Base-by-base conservation (phyloP, 2,888 invertebrate species). In the Scaptomyza flava region DNA sequence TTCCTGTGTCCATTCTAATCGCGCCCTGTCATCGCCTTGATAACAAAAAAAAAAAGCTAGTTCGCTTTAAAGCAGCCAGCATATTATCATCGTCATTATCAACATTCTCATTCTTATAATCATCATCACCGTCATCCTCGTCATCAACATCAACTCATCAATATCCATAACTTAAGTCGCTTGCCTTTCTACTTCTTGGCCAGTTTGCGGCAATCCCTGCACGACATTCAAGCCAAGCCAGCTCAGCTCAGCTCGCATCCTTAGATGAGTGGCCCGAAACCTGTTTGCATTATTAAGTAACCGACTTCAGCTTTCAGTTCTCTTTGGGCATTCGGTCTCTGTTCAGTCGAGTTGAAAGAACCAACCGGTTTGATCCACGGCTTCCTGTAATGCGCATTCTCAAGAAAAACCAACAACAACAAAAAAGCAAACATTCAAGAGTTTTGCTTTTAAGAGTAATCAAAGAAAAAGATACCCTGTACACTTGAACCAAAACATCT, bases 201-300 rank as follows among this genome's bases (percentile, higher is more conserved):
- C 45, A 53, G 43, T 31, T 51, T 31, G 2, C 41, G 41, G 20
- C 50, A 48, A 33, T 33, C 8, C 17, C 31, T 12, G 31, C 48
- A 17, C 6, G 31, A 48, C 17, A 17, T 17, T 11, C 30, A 14
- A n/a, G n/a, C 33, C 31, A 6, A 17, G 17, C 48, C 36, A 36
- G 12, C 12, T 33, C 20, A 33, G 12, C 27, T 4, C 53, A 33
- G 42, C 33, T 6, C 31, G 43, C 68, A 77, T 79, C 80, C 77
- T 79, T 62, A 52, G 67, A 57, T 46, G 38, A 58, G 63, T 14
- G 53, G 38, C 43, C 45, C 46, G 64, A 86, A 83, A 83, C 82
- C 87, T 67, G 82, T 87, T 83, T 87, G 87, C 68, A 84, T 84
- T 83, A 87, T 87, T 83, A 81, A 83, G 82, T 83, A 87, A 83